Base-by-base conservation (phyloP, 2,888 invertebrate genomes). In the Cristatella mucedo region DNA sequence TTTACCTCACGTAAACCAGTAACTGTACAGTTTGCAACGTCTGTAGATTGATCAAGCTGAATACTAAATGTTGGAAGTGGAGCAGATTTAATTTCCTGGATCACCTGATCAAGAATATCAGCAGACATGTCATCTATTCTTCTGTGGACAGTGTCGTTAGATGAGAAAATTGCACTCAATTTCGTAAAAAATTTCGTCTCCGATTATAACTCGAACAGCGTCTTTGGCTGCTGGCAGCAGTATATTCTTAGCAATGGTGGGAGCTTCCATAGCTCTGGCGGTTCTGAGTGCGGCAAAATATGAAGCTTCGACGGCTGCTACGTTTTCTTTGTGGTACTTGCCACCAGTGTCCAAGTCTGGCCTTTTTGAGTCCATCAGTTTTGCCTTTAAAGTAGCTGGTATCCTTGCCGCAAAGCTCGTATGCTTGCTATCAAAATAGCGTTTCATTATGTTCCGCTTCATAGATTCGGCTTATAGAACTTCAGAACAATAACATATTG, bases 1-100 rank as follows among this genome's bases (percentile, higher is more conserved):
- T 18, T 9, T 34, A 34, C 21, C 34, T 34, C 21, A 18, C 34
- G 34, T 15, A 34, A 16, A 34, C 34, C 20, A 34, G 21, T 18
- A 34, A 18, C 20, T 34, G 34, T 9, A 19, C 34, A 34, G 34
- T n/a, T 15, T 15, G 34, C 34, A 21, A 34, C 34, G 22, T 41
- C 43, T 7, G 41, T 41, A 21, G 42, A 43, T 20, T 41, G 42
- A 29, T 41, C 41, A 31, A 41, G 13, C 19, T 41, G 30, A 9
- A 41, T 20, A 26, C n/a, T 19, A n/a, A 43, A 32, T 41, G 16
- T 7, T 5, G 13, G 39, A 9, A 41, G 15, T n/a, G 13, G n/a
- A 13, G 36, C 31, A 5, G 33, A 32, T 41, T 41, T 41, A 38
- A 20, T 18, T 13, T 19, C 40, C 21, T 18, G 13, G 16, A 21